Evolutionary conservation across 2,113 vertebrate genomes (phyloP).

Genomic region (Lampris incognitus): DNA sequence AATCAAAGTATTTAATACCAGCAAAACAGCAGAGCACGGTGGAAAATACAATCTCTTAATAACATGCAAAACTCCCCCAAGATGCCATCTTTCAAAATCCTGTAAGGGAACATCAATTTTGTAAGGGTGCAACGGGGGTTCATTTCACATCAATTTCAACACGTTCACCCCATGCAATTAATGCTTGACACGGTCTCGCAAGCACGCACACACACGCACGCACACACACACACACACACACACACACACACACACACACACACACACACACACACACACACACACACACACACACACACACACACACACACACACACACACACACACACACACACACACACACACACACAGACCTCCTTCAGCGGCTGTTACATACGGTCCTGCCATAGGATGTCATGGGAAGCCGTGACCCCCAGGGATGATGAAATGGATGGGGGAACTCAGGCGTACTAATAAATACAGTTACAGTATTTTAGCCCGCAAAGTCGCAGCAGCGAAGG

Average conservation of each 20-base stretch:
- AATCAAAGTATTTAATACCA: conserved; percentile 52
- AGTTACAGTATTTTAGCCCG: conserved; percentile 47
- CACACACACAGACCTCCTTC: conserved; percentile 5
- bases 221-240: conserved; percentile 26
- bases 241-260: conserved; percentile 9
- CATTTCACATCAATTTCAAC: conserved; percentile 17
- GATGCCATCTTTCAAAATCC: conserved; percentile 20
- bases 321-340: conserved; percentile 2
- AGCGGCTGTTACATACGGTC: conserved; percentile 23
- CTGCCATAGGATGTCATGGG: conserved; percentile 43
- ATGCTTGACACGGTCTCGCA: conserved; percentile 37
- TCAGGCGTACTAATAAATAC: conserved; percentile 50
- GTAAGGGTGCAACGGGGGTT: conserved; percentile 27
- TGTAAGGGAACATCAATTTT: conserved; percentile 12
- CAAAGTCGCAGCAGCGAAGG: conserved; percentile 21
- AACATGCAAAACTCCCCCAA: conserved; percentile 28
- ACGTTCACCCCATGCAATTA: conserved; percentile 34
- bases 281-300: not conserved
- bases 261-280: conserved; percentile 2
- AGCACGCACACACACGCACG: conserved; percentile 1
- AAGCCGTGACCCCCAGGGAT: conserved; percentile 29
- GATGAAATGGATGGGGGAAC: conserved; percentile 34
- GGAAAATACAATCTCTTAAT: conserved; percentile 65
- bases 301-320: conserved; percentile 1
- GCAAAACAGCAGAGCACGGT: conserved; percentile 8